Evolutionary conservation across 2,888 invertebrate genomes (phyloP), one percentile per base, ranked within the genome.

Genomic region (Entomobrya proxima): DNA sequence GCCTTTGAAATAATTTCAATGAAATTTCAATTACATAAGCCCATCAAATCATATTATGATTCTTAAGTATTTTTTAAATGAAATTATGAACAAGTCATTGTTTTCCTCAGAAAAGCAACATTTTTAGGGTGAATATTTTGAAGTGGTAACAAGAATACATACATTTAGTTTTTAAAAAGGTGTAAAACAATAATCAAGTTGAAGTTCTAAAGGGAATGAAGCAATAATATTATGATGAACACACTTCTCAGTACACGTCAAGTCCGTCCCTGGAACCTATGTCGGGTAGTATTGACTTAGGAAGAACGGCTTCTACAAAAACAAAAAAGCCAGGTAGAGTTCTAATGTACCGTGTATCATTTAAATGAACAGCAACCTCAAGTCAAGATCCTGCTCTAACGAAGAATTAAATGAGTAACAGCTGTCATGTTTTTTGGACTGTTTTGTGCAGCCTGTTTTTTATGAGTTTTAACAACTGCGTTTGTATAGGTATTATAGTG

Each of bases 381-480:
- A 61, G 35, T 18, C 52, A 32, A 32, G 35, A 61, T 35, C 35
- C 61, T 61, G 35, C 35, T 75, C 18, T 75, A 35, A 74, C 24
- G 18, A 50, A 75, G 50, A 35, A 35, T 32, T 47, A 77, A 61
- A 40, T 61, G 77, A 77, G 21, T 77, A 77, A 64, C 77, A 77
- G 61, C 77, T 77, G 77, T 64, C 77, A 77, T 24, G 32, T 27
- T 18, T 50, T 24, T 75, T 35, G 61, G 18, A 6, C n/a, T 61
- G 61, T 35, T 61, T 58, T n/a, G 35, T 3, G 24, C 55, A 58
- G 2, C 30, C 15, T 24, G 30, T 27, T 61, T 61, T 61, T 61
- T 35, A 61, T 35, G 61, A 35, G 35, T 21, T 50, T n/a, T 52
- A 61, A 61, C 61, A 61, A 61, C 61, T 61, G 61, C n/a, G 61